These are phyloP conservation scores for Apoderus coryli DNA, from an alignment of 2,888 invertebrate genomes.

Conservation along the genomic window DNA sequence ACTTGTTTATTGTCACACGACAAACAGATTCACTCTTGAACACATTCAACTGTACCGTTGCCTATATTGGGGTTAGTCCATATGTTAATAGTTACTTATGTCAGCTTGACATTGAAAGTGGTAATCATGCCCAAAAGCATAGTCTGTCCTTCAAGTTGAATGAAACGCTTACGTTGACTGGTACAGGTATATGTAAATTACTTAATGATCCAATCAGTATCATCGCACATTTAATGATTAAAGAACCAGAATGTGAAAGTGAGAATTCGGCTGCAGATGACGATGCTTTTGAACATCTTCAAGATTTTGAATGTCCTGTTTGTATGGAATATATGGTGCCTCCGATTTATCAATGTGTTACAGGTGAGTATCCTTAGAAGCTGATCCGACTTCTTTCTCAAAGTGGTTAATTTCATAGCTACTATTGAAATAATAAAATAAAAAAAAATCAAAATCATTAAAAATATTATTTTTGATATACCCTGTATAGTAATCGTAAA, in stretches of 20 bases:
- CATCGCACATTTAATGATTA: constrained; percentile 17
- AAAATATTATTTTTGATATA: no score
- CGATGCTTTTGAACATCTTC: constrained; percentile 7
- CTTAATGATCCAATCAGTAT: constrained; percentile 20
- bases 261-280: constrained; percentile 8
- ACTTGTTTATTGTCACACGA: constrained; percentile 22
- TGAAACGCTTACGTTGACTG: constrained; percentile 17
- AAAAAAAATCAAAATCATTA: no score
- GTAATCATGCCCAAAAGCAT: constrained; percentile 12
- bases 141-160: constrained; percentile 13
- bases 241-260: constrained; percentile 9
- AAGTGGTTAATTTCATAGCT: no score
- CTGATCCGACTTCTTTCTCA: no score
- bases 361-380: no score
- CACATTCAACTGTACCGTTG: constrained; percentile 21
- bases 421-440: no score
- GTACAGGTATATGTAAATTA: constrained; percentile 12
- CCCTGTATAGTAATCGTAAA: no score
- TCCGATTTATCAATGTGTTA: constrained; percentile 26
- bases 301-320: constrained; percentile 26
- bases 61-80: constrained; percentile 17
- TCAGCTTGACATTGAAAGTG: constrained; percentile 16
- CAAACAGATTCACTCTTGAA: constrained; percentile 18
- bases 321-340: constrained; percentile 28
- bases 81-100: constrained; percentile 13